Base-by-base conservation (phyloP, 2,113 vertebrate genomes). In the Rhipidura dahli region DNA sequence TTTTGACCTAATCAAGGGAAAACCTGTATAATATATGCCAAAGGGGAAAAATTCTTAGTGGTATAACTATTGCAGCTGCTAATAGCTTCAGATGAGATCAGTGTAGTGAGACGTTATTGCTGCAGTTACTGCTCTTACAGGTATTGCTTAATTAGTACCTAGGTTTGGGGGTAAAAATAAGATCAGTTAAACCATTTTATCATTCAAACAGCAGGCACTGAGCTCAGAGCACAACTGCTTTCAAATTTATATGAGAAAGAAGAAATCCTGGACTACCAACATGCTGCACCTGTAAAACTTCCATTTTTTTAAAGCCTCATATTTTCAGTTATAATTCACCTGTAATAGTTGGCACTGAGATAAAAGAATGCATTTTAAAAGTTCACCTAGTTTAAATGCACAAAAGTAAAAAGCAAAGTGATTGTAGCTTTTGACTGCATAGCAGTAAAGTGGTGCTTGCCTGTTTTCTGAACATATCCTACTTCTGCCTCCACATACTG, bases 31-130 rank as follows among this genome's bases (percentile, higher is more conserved):
- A 27, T 26, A 87, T 23, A 78, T 47, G 66, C 30, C 68, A 83
- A 92, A 81, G 90, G 76, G 72, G 87, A 64, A 45, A 84, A 95
- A 95, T 84, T 90, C 77, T 85, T 68, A 3, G 1, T 86, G 39
- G 42, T 63, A 10, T 24, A 50, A 83, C 79, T 81, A 70, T 11
- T 51, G 22, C 77, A 76, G 72, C 78, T 91, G 73, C 69, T 66
- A 15, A 3, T 44, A 65, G 51, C 76, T 93, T 95, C 88, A 50
- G 76, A 95, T 93, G 84, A 90, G 78, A 93, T 96, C 90, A 69
- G 72, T 45, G 72, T 56, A 92, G 64, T 75, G 75, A 94, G 76
- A 84, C 69, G 9, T 81, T 77, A 51, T 77, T 84, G 71, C 89
- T 75, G 40, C 60, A 47, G 45, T 89, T 81, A 83, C 50, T 83